Evolutionary conservation across 2,113 vertebrate species (phyloP).

Genomic region (Platichthys flesus): DNA sequence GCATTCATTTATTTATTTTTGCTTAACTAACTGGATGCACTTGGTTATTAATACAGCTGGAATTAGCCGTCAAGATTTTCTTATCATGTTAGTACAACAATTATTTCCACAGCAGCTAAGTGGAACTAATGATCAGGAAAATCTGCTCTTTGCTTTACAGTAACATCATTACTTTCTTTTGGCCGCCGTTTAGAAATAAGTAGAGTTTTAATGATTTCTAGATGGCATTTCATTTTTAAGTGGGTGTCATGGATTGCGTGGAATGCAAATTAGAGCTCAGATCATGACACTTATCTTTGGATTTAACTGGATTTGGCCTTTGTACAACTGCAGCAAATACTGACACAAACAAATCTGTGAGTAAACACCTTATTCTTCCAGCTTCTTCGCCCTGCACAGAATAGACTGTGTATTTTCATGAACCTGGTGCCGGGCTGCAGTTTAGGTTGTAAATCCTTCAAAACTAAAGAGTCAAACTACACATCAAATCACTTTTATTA

Average conservation of each 20-base stretch:
- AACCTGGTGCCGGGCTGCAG: no score
- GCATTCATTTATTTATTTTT: not conserved
- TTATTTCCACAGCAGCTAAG: constrained; percentile 34
- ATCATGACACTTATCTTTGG: constrained; percentile 2
- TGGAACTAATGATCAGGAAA: constrained; percentile 42
- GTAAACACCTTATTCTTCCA: no score
- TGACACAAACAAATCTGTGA: no score
- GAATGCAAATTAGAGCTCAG: constrained; percentile 18
- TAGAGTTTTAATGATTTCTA: constrained; percentile 26
- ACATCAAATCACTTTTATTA: no score
- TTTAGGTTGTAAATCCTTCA: no score
- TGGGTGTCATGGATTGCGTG: constrained; percentile 24
- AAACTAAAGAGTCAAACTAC: not conserved
- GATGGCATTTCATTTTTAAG: constrained; percentile 26
- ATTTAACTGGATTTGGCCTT: not conserved
- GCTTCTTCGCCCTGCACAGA: not conserved
- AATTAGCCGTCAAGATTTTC: constrained; percentile 14
- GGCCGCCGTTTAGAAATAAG: not conserved
- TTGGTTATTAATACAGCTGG: constrained; percentile 17
- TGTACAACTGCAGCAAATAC: not conserved
- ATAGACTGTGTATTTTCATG: not conserved
- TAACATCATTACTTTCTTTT: constrained; percentile 33
- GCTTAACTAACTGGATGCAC: not conserved
- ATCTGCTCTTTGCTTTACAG: constrained; percentile 36
- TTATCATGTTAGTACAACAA: constrained; percentile 16